Evolutionary conservation across 2,888 invertebrate species (phyloP), one percentile per base, ranked within the genome.

Genomic region (Rhagonycha fulva): DNA sequence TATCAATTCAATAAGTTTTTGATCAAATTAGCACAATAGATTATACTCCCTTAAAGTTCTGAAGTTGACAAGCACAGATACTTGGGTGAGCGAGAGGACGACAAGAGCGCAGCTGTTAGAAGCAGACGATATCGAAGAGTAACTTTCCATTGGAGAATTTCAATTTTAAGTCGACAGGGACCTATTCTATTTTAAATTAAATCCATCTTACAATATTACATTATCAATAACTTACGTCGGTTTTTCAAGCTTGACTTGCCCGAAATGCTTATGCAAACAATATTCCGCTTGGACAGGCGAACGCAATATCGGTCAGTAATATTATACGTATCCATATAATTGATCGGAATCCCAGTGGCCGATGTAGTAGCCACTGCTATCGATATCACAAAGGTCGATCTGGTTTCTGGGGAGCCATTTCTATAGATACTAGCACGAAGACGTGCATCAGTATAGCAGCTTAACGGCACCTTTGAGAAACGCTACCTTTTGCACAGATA

Each of bases 361-460:
- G 70, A 73, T 70, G 72, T 71, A 69, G 70, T 47, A 71, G 67
- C 67, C 70, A 63, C 47, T 60, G 74, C 72, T 77, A 77, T 77
- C 73, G 75, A 77, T 77, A 77, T 77, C 76, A 76, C 77, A 79
- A 78, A 80, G 79, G 80, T 79, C 77, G 77, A 75, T 76, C 74
- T 75, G 82, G 83, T 84, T 85, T 82, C 86, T 81, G 82, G 87
- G 85, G 86, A 85, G 84, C 86, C 86, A 86, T 87, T 47, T 87
- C 82, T 82, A 81, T 83, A 83, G 85, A 84, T 86, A 85, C 85
- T 82, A 84, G 81, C 81, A 83, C 84, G 83, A 84, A 85, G 84
- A 85, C 84, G 85, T 84, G 85, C 83, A 85, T 85, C 85, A 84
- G 83, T 80, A 82, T 81, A 84, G 82, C 84, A 84, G 82, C 84